Conservation (phyloP, 2,888 invertebrate genomes). For the Toxonevra muliebris region DNA sequence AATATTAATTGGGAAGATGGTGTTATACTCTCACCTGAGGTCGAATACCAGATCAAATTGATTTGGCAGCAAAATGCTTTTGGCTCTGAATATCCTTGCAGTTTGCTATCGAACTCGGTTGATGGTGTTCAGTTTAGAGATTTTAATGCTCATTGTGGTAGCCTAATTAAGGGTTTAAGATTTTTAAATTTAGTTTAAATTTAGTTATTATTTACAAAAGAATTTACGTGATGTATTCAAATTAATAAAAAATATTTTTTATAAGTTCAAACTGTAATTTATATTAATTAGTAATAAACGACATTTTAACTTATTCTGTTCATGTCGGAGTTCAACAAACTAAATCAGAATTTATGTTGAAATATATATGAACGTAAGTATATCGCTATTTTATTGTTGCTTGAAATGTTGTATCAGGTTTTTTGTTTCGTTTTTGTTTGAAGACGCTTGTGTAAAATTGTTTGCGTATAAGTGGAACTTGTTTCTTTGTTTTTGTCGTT, state of each 20-base stretch:
- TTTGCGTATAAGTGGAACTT: neutral
- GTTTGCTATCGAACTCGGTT: constrained; percentile 55
- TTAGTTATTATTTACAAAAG: no score
- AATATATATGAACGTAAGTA: no score
- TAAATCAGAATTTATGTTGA: no score
- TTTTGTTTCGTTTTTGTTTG: constrained; percentile 4
- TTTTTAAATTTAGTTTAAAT: constrained; percentile 56
- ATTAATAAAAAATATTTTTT: no score
- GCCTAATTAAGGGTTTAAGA: constrained; percentile 59
- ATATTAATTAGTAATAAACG: no score
- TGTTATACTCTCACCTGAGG: constrained; percentile 58
- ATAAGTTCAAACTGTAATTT: no score
- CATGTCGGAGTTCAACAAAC: no score
- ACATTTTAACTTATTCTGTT: neutral
- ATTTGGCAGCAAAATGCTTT: constrained; percentile 56
- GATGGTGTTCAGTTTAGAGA: constrained; percentile 59
- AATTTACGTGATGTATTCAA: no score
- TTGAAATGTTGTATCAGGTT: neutral
- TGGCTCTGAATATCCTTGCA: constrained; percentile 63
- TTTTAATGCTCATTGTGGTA: constrained; percentile 53
- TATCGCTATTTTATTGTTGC: no score
- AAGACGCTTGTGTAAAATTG: neutral
- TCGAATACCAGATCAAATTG: constrained; percentile 57
- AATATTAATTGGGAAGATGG: constrained; percentile 55
- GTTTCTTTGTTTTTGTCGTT: neutral